Evolutionary conservation across 2,113 vertebrate genomes (phyloP).

Genomic region (Neodontobutis hainanensis): DNA sequence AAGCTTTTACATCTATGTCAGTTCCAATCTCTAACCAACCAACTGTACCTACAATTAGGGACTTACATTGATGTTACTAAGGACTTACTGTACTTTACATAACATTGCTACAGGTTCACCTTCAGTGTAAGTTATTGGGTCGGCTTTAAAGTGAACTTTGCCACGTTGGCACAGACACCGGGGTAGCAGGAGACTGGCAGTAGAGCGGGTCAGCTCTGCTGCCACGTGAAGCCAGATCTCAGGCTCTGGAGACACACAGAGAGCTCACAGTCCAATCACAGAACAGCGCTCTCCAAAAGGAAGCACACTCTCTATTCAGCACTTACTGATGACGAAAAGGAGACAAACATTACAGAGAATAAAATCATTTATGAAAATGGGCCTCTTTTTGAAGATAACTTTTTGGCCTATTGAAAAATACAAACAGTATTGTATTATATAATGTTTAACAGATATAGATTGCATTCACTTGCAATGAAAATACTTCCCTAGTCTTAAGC

Average conservation of each 20-base stretch:
- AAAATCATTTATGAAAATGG: constrained; percentile 20
- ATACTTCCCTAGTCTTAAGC: too few species aligned
- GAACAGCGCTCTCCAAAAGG: constrained; percentile 36
- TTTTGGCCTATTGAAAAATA: not conserved
- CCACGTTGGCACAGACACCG: constrained; percentile 42
- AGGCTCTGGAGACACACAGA: constrained; percentile 27
- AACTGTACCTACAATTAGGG: too few species aligned
- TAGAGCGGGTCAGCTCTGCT: constrained; percentile 45
- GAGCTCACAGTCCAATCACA: constrained; percentile 41
- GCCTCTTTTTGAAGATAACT: constrained; percentile 6
- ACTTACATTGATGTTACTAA: too few species aligned
- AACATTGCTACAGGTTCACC: not conserved
- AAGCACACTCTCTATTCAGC: constrained; percentile 36
- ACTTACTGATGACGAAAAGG: constrained; percentile 42
- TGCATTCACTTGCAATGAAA: too few species aligned
- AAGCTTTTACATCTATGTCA: too few species aligned
- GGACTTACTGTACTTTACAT: too few species aligned
- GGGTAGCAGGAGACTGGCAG: constrained; percentile 27
- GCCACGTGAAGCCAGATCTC: constrained; percentile 58
- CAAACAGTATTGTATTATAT: too few species aligned
- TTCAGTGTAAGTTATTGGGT: constrained; percentile 22
- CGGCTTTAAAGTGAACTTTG: constrained; percentile 41
- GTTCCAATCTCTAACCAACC: too few species aligned
- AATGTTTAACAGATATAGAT: too few species aligned
- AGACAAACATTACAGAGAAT: constrained; percentile 29